Percentiles rank a stretch among this genome's conserved stretches.
Evolutionary conservation across 2,113 vertebrate genomes (phyloP).

Genomic region (Panthera uncia): DNA sequence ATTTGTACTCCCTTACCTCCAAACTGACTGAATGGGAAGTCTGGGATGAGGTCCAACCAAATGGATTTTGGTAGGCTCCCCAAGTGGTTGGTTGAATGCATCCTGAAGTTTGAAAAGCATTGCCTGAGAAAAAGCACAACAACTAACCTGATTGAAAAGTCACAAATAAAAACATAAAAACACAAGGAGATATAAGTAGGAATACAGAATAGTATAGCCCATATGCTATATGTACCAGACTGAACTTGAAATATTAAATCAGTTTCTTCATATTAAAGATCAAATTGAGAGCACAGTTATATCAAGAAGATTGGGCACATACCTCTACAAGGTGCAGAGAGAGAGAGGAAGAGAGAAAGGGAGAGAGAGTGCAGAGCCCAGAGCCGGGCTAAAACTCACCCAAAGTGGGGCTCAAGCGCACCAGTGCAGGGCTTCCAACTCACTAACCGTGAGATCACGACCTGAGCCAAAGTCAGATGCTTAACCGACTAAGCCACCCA

Average conservation of each 20-base stretch:
- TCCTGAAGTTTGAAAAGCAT: not conserved
- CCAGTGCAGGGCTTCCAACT: no score
- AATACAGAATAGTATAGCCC: not conserved
- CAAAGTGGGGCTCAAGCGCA: no score
- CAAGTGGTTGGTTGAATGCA: not conserved
- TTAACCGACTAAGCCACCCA: no score
- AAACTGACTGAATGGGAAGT: not conserved
- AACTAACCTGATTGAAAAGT: slow-evolving; percentile 35
- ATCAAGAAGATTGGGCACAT: not conserved
- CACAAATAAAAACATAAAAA: slow-evolving; percentile 56
- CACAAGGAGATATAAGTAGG: not conserved
- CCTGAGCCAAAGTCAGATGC: no score
- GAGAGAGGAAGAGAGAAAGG: no score
- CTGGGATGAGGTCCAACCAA: accelerated
- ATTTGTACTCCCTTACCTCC: not conserved
- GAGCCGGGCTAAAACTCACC: no score
- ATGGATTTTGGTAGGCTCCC: not conserved
- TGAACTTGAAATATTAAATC: not conserved
- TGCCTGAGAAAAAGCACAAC: not conserved
- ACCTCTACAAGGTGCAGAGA: no score
- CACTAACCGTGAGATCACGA: no score
- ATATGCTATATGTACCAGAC: not conserved
- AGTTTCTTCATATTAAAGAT: not conserved
- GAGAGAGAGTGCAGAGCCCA: no score
- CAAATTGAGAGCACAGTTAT: not conserved